Evolutionary conservation across 1,140 invertebrate species (phyloP).

Genomic region (Atta colombica): DNA sequence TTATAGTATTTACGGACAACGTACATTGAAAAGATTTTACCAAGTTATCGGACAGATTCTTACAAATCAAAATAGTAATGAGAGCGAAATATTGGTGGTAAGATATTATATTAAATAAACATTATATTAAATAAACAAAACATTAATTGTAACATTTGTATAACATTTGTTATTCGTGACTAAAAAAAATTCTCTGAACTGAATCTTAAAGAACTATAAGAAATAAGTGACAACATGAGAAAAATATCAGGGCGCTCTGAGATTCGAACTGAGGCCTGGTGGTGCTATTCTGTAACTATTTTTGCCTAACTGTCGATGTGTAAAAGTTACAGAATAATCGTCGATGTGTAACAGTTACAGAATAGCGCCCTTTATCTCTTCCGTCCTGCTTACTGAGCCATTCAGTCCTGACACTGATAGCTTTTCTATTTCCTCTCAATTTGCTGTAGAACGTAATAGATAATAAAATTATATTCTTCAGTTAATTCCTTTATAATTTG

Average conservation of each 20-base stretch:
- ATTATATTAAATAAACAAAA: constrained; percentile 18
- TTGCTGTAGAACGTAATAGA: neutral
- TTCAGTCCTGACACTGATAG: no score
- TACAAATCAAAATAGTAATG: constrained; percentile 57
- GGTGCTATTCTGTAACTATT: no score
- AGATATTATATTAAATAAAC: constrained; percentile 54
- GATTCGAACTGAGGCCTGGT: no score
- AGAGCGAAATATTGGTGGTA: constrained; percentile 29
- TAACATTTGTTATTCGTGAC: neutral
- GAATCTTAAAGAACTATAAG: neutral
- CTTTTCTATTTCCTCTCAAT: no score
- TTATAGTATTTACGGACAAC: constrained; percentile 72
- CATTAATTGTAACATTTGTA: neutral
- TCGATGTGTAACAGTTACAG: no score
- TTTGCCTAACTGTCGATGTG: no score
- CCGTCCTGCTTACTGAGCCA: no score
- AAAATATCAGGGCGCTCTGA: no score
- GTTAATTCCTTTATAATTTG: constrained; percentile 13
- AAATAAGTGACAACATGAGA: no score
- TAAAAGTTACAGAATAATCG: no score
- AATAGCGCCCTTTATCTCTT: no score
- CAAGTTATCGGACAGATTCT: constrained; percentile 75
- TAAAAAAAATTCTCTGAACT: neutral
- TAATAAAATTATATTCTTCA: neutral
- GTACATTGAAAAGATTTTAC: constrained; percentile 80